phyloP scores from a whole-genome alignment of 2,113 vertebrate genomes.

The Corvus moneduloides region DNA sequence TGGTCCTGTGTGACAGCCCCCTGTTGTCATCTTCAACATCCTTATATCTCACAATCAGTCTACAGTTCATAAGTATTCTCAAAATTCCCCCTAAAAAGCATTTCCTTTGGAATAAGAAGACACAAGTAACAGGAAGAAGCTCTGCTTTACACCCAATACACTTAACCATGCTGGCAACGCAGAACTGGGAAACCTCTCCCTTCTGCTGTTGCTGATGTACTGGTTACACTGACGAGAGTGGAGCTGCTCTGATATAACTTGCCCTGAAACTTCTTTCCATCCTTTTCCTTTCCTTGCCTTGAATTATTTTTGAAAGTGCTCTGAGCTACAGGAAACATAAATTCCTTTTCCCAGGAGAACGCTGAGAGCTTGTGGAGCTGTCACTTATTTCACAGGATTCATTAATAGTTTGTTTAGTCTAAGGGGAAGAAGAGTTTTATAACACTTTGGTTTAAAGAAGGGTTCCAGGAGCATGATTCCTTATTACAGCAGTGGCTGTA shows the following conservation, averaged over 20 bases:
- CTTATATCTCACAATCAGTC: neutral
- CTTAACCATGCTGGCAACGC: neutral
- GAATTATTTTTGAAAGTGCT: neutral
- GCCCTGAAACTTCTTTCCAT: neutral
- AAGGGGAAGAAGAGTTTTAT: neutral
- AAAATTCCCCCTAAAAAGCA: neutral
- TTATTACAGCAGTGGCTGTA: neutral
- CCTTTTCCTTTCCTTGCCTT: neutral
- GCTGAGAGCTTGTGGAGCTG: neutral
- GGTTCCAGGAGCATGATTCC: neutral
- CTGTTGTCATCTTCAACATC: neutral
- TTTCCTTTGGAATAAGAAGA: neutral
- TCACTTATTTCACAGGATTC: neutral
- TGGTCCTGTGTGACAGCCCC: neutral
- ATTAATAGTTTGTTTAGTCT: conserved; percentile 35
- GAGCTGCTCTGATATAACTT: neutral
- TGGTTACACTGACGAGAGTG: neutral
- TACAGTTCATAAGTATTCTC: neutral
- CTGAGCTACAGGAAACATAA: neutral
- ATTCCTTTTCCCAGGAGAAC: neutral
- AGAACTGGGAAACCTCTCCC: neutral
- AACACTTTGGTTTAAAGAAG: neutral
- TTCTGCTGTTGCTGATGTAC: neutral
- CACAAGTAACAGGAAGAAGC: neutral
- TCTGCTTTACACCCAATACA: neutral